Evolutionary conservation across 2,113 vertebrate species (phyloP).

Genomic region (Nycticryphes semicollaris): DNA sequence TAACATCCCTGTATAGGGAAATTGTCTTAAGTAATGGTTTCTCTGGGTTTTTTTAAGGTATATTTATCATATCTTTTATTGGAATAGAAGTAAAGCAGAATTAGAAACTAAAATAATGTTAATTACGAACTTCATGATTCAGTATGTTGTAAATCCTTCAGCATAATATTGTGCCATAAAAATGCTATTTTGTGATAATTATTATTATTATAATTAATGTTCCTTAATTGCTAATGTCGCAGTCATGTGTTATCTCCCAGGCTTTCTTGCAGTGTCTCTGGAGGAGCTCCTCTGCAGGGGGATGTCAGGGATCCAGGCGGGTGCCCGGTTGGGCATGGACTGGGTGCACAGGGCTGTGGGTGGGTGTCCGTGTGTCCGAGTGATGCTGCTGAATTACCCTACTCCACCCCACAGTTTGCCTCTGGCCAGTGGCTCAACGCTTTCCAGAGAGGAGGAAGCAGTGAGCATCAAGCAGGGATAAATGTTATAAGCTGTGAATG

Average conservation of each 20-base stretch:
- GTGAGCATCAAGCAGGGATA: neutral
- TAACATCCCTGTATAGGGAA: neutral
- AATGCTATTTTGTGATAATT: slow-evolving; percentile 75
- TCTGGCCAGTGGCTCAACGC: accelerated
- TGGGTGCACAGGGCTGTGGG: neutral
- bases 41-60: slow-evolving; percentile 24
- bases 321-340: neutral
- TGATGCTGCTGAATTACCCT: neutral
- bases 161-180: slow-evolving; percentile 75
- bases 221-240: slow-evolving; percentile 65
- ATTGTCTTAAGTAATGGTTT: slow-evolving; percentile 21
- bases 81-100: slow-evolving; percentile 65
- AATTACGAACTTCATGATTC: slow-evolving; percentile 68
- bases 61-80: slow-evolving; percentile 71
- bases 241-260: slow-evolving; percentile 54
- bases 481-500: neutral
- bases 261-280: slow-evolving; percentile 8
- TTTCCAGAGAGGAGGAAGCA: neutral
- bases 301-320: neutral
- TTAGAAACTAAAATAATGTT: slow-evolving; percentile 74
- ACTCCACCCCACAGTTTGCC: neutral
- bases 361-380: accelerated
- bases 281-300: neutral
- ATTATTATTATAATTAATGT: slow-evolving; percentile 76
- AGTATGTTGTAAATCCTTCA: slow-evolving; percentile 70